phyloP scores from a whole-genome alignment of 2,888 invertebrate species.

The Tubulanus polymorphus region DNA sequence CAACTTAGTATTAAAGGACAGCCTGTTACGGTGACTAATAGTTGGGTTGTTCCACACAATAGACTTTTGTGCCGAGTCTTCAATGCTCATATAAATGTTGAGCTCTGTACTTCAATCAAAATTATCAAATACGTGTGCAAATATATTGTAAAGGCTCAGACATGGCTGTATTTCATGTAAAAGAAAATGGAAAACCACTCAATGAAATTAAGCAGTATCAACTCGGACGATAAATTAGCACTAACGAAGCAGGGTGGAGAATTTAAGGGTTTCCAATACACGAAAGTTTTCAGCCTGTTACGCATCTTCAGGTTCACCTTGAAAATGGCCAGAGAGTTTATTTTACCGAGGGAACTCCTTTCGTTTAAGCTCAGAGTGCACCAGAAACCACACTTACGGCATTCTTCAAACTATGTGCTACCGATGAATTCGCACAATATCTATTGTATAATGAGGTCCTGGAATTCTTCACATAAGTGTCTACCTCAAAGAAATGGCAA shows the following conservation, averaged over 20 bases:
- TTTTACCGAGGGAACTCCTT: constrained; percentile 14
- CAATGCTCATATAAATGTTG: constrained; percentile 48
- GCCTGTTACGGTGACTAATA: constrained; percentile 13
- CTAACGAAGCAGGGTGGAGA: constrained; percentile 46
- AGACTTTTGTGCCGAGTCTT: constrained; percentile 30
- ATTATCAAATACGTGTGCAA: constrained; percentile 39
- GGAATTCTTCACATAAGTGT: no score
- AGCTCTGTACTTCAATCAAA: constrained; percentile 51
- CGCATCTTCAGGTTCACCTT: constrained; percentile 24
- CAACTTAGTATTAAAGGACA: not conserved
- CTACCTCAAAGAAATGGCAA: constrained; percentile 22
- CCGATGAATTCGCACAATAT: not conserved
- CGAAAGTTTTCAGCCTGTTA: constrained; percentile 28
- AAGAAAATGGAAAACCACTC: not conserved
- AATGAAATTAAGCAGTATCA: constrained; percentile 39
- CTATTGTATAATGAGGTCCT: not conserved
- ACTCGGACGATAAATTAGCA: constrained; percentile 39
- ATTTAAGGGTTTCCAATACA: constrained; percentile 40
- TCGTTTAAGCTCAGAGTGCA: no score
- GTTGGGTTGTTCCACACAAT: constrained; percentile 22
- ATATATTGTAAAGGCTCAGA: constrained; percentile 51
- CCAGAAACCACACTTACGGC: not conserved
- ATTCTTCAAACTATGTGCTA: not conserved
- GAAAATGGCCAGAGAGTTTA: constrained; percentile 25
- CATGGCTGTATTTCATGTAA: constrained; percentile 4